phyloP scores from a whole-genome alignment of 1,140 invertebrate genomes.

The Onthophagus taurus region DNA sequence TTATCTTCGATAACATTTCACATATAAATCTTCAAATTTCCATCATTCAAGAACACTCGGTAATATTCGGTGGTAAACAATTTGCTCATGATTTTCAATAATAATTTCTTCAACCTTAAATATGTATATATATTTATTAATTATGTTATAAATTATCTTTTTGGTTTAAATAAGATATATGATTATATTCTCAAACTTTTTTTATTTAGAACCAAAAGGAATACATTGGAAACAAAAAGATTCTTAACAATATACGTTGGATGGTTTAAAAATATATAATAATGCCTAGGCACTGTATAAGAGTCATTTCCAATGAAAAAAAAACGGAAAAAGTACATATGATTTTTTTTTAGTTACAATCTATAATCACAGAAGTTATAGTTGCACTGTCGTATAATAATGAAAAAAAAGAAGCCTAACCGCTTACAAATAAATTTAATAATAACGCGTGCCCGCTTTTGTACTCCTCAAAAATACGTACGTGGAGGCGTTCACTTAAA shows the following conservation, averaged over 20 bases:
- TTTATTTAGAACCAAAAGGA: conserved; percentile 29
- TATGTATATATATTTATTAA: too few species aligned
- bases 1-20: too few species aligned
- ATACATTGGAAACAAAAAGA: conserved; percentile 23
- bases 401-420: conserved; percentile 13
- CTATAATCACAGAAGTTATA: conserved; percentile 33
- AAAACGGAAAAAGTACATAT: conserved; percentile 19
- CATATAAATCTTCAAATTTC: too few species aligned
- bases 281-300: conserved; percentile 34
- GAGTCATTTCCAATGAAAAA: conserved; percentile 20
- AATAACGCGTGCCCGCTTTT: too few species aligned
- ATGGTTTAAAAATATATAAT: conserved; percentile 34
- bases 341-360: conserved; percentile 32
- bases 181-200: conserved; percentile 19
- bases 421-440: too few species aligned
- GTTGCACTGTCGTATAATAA: conserved; percentile 22
- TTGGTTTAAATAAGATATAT: too few species aligned
- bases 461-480: conserved; percentile 25
- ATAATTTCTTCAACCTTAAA: too few species aligned
- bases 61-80: too few species aligned
- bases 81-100: too few species aligned
- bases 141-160: too few species aligned
- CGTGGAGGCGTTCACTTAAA: too few species aligned
- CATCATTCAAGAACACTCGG: too few species aligned
- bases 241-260: conserved; percentile 24